Evolutionary conservation across 2,113 vertebrate species (phyloP), one percentile per base, ranked within the genome.

Genomic region (Cochlearius cochlearius): DNA sequence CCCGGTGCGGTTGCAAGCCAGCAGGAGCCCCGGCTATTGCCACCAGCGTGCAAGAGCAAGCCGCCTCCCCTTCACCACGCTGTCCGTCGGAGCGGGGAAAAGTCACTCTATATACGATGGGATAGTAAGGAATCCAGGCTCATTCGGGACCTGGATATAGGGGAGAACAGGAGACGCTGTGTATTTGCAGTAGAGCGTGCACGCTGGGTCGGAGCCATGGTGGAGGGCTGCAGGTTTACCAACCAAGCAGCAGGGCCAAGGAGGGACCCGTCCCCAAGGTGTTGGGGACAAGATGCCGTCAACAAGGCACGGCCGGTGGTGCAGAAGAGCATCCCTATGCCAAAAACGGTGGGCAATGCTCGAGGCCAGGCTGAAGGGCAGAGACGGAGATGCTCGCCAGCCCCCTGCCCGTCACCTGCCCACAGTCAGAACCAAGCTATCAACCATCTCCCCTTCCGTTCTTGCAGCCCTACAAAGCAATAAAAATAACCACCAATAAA

Each of bases 1-100:
- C 16, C 39, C 9, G 0, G 64, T 0, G 2, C 1, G 3, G 52
- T 0, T 62, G 32, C 3, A 17, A 45, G 52, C 4, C 16, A 5
- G 34, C 39, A 67, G 86, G 23, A 88, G 15, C 32, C 30, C n/a
- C 30, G 2, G 23, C 30, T 47, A 10, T 29, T 4, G 25, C 32
- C 53, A 55, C 50, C 26, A 6, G 23, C 18, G 16, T 7, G 71
- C 13, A 2, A 21, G 73, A 30, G 21, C 1, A 26, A 52, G 18
- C 6, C 38, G 11, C 5, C n/a, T 36, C 34, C 16, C 39, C 7
- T 34, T 41, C 29, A 3, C 15, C 58, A 11, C 7, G 7, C 19
- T 32, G 36, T 9, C 27, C 1, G 0, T 0, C 2, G 20, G 25
- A 80, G n/a, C 19, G 12, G 36, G 69, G 81, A 49, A 45, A 73